Percentiles rank a stretch among this genome's conserved stretches.
Conservation (phyloP, 2,113 vertebrate species). For the Amblyopsis rosae region DNA sequence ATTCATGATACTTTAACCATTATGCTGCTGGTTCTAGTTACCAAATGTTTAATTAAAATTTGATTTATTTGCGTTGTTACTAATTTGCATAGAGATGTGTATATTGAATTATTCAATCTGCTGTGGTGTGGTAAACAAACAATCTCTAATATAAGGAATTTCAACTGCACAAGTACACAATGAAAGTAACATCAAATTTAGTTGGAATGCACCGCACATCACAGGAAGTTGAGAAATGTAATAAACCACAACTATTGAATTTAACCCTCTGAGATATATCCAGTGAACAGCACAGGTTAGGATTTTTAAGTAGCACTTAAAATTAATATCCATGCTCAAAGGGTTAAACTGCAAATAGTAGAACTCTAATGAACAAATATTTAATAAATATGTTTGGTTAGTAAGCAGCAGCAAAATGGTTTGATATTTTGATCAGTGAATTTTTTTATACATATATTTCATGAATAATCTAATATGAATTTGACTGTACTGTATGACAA, state of each 20-base stretch:
- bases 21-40: conserved; percentile 90
- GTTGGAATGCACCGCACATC: not conserved
- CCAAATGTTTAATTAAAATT: conserved; percentile 82
- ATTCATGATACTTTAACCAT: conserved; percentile 84
- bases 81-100: conserved; percentile 76
- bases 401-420: conserved; percentile 94
- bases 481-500: conserved; percentile 78
- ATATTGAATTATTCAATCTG: conserved; percentile 73
- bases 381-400: conserved; percentile 78
- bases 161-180: conserved; percentile 36
- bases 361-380: conserved; percentile 82
- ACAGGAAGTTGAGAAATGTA: conserved; percentile 73
- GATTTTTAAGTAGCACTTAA: not conserved
- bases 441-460: conserved; percentile 46
- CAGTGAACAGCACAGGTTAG: conserved; percentile 18
- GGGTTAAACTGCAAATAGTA: conserved; percentile 83
- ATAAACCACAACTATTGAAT: conserved; percentile 70
- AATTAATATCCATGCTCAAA: conserved; percentile 54
- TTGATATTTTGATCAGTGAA: conserved; percentile 58
- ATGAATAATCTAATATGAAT: conserved; percentile 70
- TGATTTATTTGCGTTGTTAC: conserved; percentile 82
- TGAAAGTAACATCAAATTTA: conserved; percentile 29
- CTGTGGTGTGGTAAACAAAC: conserved; percentile 70
- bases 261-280: conserved; percentile 78
- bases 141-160: conserved; percentile 61